These are phyloP conservation scores for Hoplodrina ambigua DNA, from an alignment of 2,888 invertebrate genomes.

Conservation along the genomic window DNA sequence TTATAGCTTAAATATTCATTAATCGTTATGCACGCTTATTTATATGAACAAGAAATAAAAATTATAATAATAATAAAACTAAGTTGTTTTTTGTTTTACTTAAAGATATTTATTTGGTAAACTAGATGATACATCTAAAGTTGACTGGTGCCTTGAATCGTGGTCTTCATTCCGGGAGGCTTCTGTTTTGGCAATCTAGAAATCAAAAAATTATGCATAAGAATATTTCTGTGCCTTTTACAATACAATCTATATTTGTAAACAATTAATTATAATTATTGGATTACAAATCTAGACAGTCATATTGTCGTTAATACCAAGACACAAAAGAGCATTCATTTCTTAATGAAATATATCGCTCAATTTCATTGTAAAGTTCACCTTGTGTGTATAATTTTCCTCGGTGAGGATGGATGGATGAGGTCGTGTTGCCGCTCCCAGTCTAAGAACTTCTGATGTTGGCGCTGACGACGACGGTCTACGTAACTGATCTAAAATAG, in stretches of 20 bases:
- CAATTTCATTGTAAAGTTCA: conserved; percentile 56
- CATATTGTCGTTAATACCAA: no score
- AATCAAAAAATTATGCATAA: conserved; percentile 18
- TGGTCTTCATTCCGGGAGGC: conserved; percentile 81
- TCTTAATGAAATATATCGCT: neutral
- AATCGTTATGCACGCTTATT: conserved; percentile 42
- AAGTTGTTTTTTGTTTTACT: conserved; percentile 14
- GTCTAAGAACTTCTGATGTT: conserved; percentile 93
- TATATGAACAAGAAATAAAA: conserved; percentile 44
- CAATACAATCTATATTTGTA: no score
- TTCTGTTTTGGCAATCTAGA: conserved; percentile 86
- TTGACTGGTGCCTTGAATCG: conserved; percentile 86
- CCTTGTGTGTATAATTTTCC: conserved; percentile 93
- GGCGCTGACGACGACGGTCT: conserved; percentile 93
- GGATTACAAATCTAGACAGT: no score
- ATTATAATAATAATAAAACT: conserved; percentile 40
- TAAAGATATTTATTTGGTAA: conserved; percentile 33
- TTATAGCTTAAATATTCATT: conserved; percentile 25
- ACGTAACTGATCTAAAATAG: conserved; percentile 93
- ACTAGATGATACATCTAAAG: conserved; percentile 66
- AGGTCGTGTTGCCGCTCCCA: conserved; percentile 93
- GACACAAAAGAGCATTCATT: no score
- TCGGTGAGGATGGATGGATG: conserved; percentile 93
- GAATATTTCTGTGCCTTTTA: neutral
- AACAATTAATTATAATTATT: no score